Evolutionary conservation across 1,140 invertebrate species (phyloP).

Genomic region (Eulimnadia texana): DNA sequence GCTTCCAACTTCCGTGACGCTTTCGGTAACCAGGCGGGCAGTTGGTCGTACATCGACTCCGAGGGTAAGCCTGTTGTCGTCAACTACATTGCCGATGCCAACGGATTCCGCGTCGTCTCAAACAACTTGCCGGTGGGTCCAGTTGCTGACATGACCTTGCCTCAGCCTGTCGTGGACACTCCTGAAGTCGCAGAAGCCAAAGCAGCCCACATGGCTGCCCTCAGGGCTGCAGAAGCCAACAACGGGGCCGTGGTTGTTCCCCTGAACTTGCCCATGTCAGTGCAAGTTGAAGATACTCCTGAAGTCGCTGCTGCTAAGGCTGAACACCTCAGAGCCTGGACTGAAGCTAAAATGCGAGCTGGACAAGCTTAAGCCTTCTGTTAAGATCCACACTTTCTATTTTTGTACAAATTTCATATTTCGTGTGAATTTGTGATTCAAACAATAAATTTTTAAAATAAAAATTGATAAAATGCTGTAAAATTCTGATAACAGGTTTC

Average conservation of each 20-base stretch:
- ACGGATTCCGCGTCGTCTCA: constrained; percentile 20
- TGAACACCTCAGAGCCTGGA: constrained; percentile 22
- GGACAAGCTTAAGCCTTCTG: too few relatives aligned
- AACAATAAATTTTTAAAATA: too few relatives aligned
- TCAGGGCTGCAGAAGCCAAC: not conserved
- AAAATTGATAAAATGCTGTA: too few relatives aligned
- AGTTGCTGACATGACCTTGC: not conserved
- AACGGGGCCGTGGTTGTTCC: not conserved
- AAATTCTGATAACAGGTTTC: too few relatives aligned
- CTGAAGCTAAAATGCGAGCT: constrained; percentile 5
- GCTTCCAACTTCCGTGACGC: constrained; percentile 20
- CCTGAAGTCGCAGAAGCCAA: constrained; percentile 14
- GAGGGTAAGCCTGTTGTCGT: constrained; percentile 26
- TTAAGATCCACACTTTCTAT: too few relatives aligned
- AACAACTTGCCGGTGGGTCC: constrained; percentile 21
- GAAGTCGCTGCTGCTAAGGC: constrained; percentile 13
- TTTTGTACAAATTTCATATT: too few relatives aligned
- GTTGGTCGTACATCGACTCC: constrained; percentile 29
- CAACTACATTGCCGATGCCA: constrained; percentile 27
- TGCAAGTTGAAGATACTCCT: constrained; percentile 6
- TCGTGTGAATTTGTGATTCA: too few relatives aligned
- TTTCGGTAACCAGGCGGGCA: constrained; percentile 28
- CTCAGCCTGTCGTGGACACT: constrained; percentile 10
- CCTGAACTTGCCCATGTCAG: not conserved
- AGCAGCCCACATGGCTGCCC: constrained; percentile 9